Evolutionary conservation across 2,888 invertebrate species (phyloP).

Genomic region (Ligdia adustata): DNA sequence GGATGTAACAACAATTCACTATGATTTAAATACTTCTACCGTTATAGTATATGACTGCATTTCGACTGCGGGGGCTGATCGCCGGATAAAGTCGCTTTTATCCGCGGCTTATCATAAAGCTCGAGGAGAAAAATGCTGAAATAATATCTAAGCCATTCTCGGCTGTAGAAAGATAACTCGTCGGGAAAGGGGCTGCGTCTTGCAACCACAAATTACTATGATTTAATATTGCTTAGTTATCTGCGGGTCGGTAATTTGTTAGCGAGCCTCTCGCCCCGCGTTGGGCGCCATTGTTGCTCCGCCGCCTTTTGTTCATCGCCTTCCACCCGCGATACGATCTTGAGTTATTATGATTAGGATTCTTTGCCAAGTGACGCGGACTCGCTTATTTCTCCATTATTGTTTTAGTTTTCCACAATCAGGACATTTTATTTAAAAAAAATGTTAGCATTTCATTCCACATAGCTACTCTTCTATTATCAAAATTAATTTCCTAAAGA

Average conservation of each 20-base stretch:
- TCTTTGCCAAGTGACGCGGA: slow-evolving; percentile 80
- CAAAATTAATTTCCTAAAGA: no score
- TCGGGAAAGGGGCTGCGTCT: slow-evolving; percentile 68
- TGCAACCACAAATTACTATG: slow-evolving; percentile 82
- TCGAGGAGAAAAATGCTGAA: slow-evolving; percentile 50
- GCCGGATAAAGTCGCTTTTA: slow-evolving; percentile 31
- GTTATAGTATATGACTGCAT: slow-evolving; percentile 30
- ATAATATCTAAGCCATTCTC: slow-evolving; percentile 53
- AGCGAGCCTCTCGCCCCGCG: slow-evolving; percentile 72
- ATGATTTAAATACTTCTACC: slow-evolving; percentile 61
- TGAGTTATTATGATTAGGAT: slow-evolving; percentile 84
- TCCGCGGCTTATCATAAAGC: slow-evolving; percentile 45
- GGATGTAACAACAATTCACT: slow-evolving; percentile 55
- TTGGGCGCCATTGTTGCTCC: slow-evolving; percentile 78
- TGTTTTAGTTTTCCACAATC: slow-evolving; percentile 66
- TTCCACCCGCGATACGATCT: slow-evolving; percentile 77
- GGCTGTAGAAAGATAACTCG: slow-evolving; percentile 62
- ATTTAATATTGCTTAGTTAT: slow-evolving; percentile 84
- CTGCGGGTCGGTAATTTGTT: slow-evolving; percentile 81
- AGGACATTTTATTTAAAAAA: slow-evolving; percentile 39
- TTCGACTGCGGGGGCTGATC: slow-evolving; percentile 24
- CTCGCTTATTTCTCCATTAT: slow-evolving; percentile 77
- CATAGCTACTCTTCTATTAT: neutral
- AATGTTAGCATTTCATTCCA: slow-evolving; percentile 20
- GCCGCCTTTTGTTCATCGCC: slow-evolving; percentile 81